phyloP scores from a whole-genome alignment of 1,140 invertebrate species.

The Drosophila orosa region DNA sequence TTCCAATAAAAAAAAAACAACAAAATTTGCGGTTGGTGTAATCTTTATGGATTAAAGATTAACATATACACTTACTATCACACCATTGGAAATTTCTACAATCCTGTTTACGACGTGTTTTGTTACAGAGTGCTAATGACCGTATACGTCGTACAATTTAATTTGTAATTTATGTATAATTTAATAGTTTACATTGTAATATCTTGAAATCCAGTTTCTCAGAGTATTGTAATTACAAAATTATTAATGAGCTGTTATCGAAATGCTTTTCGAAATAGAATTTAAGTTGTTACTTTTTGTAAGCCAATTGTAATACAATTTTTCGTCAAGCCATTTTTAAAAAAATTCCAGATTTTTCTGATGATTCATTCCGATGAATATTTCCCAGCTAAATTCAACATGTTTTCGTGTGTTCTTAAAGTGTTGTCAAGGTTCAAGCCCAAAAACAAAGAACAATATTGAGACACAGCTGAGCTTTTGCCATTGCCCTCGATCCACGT shows the following conservation, averaged over 20 bases:
- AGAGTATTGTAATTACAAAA: neutral
- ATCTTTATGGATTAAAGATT: neutral
- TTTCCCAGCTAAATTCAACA: slow-evolving; percentile 21
- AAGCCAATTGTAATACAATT: too few relatives aligned
- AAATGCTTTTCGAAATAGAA: neutral
- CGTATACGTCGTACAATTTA: neutral
- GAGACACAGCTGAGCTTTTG: slow-evolving; percentile 15
- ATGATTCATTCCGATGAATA: neutral
- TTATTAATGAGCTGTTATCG: neutral
- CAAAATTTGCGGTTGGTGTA: neutral
- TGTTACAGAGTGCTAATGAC: neutral
- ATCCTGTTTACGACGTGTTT: neutral
- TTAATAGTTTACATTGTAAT: neutral
- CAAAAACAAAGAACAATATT: slow-evolving; percentile 36
- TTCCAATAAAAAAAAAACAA: neutral
- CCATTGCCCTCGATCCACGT: slow-evolving; percentile 14
- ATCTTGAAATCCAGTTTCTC: neutral
- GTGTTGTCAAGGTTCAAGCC: slow-evolving; percentile 24
- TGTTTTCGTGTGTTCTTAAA: slow-evolving; percentile 13
- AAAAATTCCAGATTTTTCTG: neutral
- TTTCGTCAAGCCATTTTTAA: too few relatives aligned
- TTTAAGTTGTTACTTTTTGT: neutral
- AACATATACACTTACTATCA: neutral
- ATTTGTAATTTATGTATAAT: neutral
- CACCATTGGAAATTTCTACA: neutral